Conservation (phyloP, 2,113 vertebrate genomes). For the Bolborhynchus lineola region DNA sequence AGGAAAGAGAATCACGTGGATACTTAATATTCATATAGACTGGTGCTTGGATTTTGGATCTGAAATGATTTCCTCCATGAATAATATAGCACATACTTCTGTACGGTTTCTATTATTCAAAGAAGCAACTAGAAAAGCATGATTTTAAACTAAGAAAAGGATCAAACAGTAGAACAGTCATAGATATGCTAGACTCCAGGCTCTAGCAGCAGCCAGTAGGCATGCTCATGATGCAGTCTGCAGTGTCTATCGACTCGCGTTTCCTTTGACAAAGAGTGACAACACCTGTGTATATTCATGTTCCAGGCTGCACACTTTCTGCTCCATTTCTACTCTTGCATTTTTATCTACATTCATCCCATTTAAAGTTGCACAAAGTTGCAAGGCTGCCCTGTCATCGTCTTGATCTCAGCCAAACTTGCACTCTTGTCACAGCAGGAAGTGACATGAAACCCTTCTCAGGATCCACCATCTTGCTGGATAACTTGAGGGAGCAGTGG, state of each 20-base stretch:
- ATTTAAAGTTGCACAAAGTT: background rate
- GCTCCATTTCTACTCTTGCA: background rate
- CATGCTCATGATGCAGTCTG: background rate
- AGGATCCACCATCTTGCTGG: background rate
- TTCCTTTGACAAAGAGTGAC: background rate
- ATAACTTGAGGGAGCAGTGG: background rate
- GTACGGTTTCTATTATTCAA: background rate
- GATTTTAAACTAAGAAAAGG: background rate
- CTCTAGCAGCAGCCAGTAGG: background rate
- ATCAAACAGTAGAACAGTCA: background rate
- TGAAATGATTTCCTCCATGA: background rate
- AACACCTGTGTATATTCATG: background rate
- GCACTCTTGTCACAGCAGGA: fast-evolving
- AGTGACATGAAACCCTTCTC: background rate
- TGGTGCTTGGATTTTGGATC: background rate
- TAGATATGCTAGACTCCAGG: background rate
- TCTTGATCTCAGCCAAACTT: background rate
- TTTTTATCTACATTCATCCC: background rate
- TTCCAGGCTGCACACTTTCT: background rate
- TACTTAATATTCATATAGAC: background rate
- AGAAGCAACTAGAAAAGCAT: background rate
- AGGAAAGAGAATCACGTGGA: no score
- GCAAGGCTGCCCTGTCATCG: background rate
- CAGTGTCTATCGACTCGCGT: background rate
- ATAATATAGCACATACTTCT: background rate